phyloP scores from a whole-genome alignment of 2,113 vertebrate genomes.

The Hyla sarda region DNA sequence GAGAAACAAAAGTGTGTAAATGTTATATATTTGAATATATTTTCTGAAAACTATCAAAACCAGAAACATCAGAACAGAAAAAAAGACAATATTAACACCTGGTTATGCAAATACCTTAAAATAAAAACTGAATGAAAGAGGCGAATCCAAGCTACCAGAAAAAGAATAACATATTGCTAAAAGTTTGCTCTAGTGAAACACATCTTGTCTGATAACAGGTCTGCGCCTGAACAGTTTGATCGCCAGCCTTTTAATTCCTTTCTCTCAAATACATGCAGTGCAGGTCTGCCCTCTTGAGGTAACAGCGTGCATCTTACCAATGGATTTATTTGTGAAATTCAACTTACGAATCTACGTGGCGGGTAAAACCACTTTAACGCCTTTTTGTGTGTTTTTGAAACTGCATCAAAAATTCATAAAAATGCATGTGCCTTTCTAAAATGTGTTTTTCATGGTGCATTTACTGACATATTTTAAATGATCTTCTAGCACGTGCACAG shows the following conservation, averaged over 20 bases:
- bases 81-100: slow-evolving; percentile 33
- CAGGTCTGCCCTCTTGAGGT: slow-evolving; percentile 6
- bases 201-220: not conserved
- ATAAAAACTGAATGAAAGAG: not conserved
- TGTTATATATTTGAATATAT: not conserved
- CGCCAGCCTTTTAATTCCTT: not conserved
- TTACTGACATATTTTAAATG: no score
- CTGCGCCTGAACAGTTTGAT: not conserved
- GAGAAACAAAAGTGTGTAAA: not conserved
- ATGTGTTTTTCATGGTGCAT: no score
- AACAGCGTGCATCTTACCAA: not conserved
- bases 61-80: slow-evolving; percentile 43
- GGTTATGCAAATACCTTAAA: slow-evolving; percentile 22
- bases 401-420: no score
- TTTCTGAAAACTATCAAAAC: slow-evolving; percentile 9
- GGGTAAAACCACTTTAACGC: no score
- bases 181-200: not conserved
- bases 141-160: not conserved
- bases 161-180: not conserved
- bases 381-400: no score
- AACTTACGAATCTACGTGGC: no score
- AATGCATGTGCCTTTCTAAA: no score
- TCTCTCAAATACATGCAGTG: not conserved
- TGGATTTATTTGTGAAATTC: not conserved
- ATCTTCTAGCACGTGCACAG: no score